Evolutionary conservation across 2,888 invertebrate genomes (phyloP).

Genomic region (Cephalotes varians): DNA sequence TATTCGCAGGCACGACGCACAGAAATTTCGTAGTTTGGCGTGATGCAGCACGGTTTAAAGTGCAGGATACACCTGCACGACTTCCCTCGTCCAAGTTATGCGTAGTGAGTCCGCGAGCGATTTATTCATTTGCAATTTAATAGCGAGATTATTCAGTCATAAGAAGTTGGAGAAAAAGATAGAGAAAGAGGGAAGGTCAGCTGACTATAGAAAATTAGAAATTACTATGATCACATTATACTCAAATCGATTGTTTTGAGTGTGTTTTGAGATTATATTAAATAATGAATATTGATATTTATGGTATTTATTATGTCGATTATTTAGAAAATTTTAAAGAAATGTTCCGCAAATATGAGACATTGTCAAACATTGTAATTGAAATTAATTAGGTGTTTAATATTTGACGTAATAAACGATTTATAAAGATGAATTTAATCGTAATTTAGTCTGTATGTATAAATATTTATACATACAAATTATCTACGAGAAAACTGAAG

Average conservation of each 20-base stretch:
- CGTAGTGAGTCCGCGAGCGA: constrained; percentile 17
- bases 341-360: background rate
- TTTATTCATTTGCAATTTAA: background rate
- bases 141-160: constrained; percentile 11
- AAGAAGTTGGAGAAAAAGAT: constrained; percentile 7
- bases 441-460: background rate
- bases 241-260: background rate
- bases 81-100: constrained; percentile 7
- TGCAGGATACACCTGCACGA: background rate
- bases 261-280: background rate
- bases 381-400: background rate
- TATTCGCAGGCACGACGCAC: constrained; percentile 32
- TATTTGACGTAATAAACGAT: background rate
- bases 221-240: background rate
- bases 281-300: background rate
- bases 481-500: background rate
- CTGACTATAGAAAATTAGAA: background rate
- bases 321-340: background rate
- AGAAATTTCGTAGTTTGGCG: constrained; percentile 18
- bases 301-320: no score
- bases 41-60: background rate
- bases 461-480: background rate
- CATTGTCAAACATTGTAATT: background rate
- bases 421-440: background rate
- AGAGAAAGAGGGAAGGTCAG: background rate